Percentiles rank a stretch among this genome's conserved stretches.
Evolutionary conservation across 2,888 invertebrate species (phyloP).

Genomic region (Andrena praecox): DNA sequence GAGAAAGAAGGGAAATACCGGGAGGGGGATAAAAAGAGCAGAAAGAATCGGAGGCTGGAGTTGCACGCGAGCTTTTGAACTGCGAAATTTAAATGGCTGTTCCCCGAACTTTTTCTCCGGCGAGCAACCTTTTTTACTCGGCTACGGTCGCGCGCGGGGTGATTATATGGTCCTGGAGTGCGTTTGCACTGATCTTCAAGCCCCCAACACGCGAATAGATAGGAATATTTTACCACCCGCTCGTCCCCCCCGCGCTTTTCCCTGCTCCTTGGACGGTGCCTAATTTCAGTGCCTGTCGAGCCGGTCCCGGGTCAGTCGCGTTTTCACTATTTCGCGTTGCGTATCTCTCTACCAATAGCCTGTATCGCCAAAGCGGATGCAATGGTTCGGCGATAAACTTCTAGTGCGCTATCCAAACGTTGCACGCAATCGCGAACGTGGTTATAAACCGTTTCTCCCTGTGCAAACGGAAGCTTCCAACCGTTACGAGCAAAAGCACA

Average conservation of each 20-base stretch:
- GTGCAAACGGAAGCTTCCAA: no score
- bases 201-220: background rate
- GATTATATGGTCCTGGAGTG: conserved; percentile 20
- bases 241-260: background rate
- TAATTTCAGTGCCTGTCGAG: background rate
- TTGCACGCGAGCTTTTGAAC: conserved; percentile 11
- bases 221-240: conserved; percentile 22
- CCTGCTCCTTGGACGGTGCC: background rate
- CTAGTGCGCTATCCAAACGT: no score
- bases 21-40: background rate
- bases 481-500: no score
- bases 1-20: background rate
- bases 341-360: no score
- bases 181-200: conserved; percentile 46
- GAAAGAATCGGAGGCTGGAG: conserved; percentile 12
- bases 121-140: conserved; percentile 14
- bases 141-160: conserved; percentile 24
- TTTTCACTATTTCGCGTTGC: no score
- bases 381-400: no score
- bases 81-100: conserved; percentile 48
- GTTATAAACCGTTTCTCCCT: no score
- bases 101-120: conserved; percentile 23
- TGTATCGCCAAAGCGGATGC: no score
- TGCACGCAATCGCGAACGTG: no score
- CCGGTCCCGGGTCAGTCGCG: background rate